Evolutionary conservation across 2,888 invertebrate species (phyloP).

Genomic region (Xanthorhoe designata): DNA sequence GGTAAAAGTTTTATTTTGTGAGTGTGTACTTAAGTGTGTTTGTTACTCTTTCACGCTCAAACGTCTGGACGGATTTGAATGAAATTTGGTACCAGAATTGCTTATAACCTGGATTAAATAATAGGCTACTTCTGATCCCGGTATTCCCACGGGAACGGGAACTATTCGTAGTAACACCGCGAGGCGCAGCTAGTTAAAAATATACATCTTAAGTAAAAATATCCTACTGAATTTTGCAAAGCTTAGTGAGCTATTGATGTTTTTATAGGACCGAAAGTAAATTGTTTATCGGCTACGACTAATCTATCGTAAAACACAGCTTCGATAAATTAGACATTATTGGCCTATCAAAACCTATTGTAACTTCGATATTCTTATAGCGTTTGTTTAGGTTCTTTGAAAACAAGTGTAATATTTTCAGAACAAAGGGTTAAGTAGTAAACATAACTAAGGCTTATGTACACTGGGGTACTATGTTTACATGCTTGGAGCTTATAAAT

Average conservation of each 20-base stretch:
- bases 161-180: no score
- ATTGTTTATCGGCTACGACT: neutral
- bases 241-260: neutral
- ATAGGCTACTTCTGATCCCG: no score
- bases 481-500: neutral
- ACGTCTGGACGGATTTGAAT: no score
- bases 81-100: no score
- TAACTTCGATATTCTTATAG: slow-evolving; percentile 3
- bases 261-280: neutral
- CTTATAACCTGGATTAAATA: no score
- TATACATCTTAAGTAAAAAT: no score
- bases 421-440: slow-evolving; percentile 8
- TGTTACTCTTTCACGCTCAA: no score
- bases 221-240: neutral
- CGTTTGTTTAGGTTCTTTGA: slow-evolving; percentile 33
- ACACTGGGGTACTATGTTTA: neutral
- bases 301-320: neutral
- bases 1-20: no score
- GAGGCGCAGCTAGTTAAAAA: no score
- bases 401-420: slow-evolving; percentile 8
- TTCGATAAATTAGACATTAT: neutral
- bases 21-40: no score
- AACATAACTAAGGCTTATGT: slow-evolving; percentile 2
- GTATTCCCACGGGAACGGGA: no score
- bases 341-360: slow-evolving; percentile 1